Evolutionary conservation across 2,797 vertebrate species (phyloP).

Genomic region (Oreochromis grahami): DNA sequence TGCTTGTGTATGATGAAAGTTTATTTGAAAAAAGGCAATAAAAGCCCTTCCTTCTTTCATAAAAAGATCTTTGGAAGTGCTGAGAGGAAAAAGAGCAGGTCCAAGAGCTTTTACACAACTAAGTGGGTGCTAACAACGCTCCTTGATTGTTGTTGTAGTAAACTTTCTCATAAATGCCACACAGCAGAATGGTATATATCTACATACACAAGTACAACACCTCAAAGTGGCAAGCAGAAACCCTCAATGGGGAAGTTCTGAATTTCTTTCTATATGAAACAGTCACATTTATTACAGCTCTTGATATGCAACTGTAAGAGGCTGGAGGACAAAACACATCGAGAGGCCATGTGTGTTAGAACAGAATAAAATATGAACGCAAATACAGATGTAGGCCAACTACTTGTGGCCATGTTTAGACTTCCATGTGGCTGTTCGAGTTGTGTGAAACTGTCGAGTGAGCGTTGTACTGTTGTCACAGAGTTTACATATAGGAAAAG

Average conservation of each 20-base stretch:
- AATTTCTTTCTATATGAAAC: not conserved
- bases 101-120: slow-evolving; percentile 50
- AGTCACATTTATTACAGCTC: not conserved
- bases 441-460: not conserved
- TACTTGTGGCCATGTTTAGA: slow-evolving; percentile 8
- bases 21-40: not conserved
- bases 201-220: slow-evolving; percentile 6
- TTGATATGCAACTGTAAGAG: not conserved
- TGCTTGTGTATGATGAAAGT: not conserved
- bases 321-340: not conserved
- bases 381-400: slow-evolving; percentile 23
- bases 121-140: slow-evolving; percentile 71
- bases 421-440: not conserved
- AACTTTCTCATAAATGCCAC: slow-evolving; percentile 72
- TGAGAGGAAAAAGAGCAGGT: slow-evolving; percentile 22
- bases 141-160: slow-evolving; percentile 66
- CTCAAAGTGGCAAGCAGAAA: not conserved
- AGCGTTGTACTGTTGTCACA: not conserved
- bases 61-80: not conserved
- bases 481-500: slow-evolving; percentile 12
- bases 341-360: not conserved
- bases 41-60: slow-evolving; percentile 2
- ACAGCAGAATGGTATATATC: slow-evolving; percentile 38
- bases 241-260: not conserved
- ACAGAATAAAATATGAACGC: not conserved